Evolutionary conservation across 2,113 vertebrate species (phyloP).

Genomic region (Stegostoma tigrinum): DNA sequence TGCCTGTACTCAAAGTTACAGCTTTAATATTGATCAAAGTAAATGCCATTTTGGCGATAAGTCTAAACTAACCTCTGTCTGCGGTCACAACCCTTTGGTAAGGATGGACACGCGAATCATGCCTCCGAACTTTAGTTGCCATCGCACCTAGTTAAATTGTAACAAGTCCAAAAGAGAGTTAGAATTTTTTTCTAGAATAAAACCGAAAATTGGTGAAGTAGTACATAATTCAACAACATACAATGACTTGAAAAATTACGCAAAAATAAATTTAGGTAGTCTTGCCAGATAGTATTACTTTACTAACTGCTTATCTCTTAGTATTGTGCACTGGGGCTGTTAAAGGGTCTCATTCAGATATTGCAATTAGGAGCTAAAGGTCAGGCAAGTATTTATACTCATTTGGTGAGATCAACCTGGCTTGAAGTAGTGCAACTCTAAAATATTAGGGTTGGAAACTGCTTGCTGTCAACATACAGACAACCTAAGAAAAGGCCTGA

Average conservation of each 20-base stretch:
- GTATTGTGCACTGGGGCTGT: slow-evolving; percentile 15
- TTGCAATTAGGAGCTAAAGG: background rate
- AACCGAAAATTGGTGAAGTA: slow-evolving; percentile 31
- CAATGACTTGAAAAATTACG: slow-evolving; percentile 33
- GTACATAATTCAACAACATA: slow-evolving; percentile 31
- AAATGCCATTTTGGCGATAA: slow-evolving; percentile 42
- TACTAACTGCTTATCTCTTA: slow-evolving; percentile 37
- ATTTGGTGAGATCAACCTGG: background rate
- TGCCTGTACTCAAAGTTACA: slow-evolving; percentile 17
- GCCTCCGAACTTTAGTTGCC: slow-evolving; percentile 76
- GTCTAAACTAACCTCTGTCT: slow-evolving; percentile 78
- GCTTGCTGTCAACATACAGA: background rate
- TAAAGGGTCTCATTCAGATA: slow-evolving; percentile 18
- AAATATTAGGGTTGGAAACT: background rate
- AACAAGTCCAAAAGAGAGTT: slow-evolving; percentile 69
- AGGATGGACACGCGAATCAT: slow-evolving; percentile 77
- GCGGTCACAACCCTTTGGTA: slow-evolving; percentile 81
- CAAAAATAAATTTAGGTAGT: slow-evolving; percentile 33
- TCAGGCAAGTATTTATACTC: background rate
- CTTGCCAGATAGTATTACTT: slow-evolving; percentile 30
- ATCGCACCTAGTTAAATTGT: slow-evolving; percentile 68
- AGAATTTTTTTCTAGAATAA: slow-evolving; percentile 47
- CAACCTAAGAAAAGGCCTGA: background rate
- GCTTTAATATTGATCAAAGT: slow-evolving; percentile 27
- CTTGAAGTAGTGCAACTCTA: background rate